A percentile compares a stretch with the other conserved stretches of the same genome.
Conservation (phyloP, 2,888 invertebrate species). For the Syritta pipiens region DNA sequence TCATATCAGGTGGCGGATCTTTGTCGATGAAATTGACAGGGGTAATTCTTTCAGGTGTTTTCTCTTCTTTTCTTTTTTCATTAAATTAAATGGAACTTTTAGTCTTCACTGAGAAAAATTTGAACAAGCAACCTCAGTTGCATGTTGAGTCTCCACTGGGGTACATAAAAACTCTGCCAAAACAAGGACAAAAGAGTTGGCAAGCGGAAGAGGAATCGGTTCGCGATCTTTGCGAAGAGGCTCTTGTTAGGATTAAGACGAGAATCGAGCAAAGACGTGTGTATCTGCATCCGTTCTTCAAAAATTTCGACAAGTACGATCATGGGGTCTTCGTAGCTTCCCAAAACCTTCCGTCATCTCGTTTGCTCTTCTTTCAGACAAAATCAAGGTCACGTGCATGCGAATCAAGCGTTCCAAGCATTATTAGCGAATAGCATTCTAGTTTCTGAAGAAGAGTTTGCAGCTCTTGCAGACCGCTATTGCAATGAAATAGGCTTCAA, state of each 20-base stretch:
- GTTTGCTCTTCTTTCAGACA: no score
- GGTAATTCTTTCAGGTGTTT: no score
- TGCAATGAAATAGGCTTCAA: constrained; percentile 88
- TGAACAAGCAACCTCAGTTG: constrained; percentile 85
- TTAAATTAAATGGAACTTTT: constrained; percentile 14
- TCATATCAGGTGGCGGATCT: constrained; percentile 87
- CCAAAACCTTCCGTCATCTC: no score
- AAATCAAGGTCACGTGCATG: constrained; percentile 86
- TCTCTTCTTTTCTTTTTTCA: neutral
- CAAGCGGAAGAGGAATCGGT: constrained; percentile 73
- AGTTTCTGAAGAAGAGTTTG: constrained; percentile 83
- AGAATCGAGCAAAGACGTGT: constrained; percentile 83
- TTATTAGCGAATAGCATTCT: constrained; percentile 85
- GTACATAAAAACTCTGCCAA: constrained; percentile 80
- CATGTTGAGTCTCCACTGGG: constrained; percentile 81
- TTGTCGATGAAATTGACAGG: constrained; percentile 88
- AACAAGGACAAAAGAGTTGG: constrained; percentile 81
- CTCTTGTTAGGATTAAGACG: constrained; percentile 83
- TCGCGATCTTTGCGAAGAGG: constrained; percentile 82
- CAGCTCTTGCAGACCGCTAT: constrained; percentile 85
- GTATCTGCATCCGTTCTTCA: constrained; percentile 84
- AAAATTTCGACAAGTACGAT: constrained; percentile 84
- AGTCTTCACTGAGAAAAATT: constrained; percentile 84
- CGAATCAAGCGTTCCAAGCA: constrained; percentile 85
- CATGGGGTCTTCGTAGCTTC: no score